Base-by-base conservation (phyloP, 1,140 invertebrate species). In the Drosophila grimshawi region DNA sequence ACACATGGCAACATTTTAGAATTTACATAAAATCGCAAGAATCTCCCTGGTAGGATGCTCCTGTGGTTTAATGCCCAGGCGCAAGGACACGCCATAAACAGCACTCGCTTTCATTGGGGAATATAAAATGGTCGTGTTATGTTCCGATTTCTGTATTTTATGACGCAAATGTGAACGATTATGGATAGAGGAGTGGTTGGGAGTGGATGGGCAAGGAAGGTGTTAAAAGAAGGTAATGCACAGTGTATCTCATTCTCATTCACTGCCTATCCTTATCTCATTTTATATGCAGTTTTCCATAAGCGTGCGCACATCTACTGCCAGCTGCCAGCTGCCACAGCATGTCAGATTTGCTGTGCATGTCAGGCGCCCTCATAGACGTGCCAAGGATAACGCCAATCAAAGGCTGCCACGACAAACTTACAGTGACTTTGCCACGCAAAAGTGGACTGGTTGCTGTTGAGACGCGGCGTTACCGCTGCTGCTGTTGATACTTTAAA, bases 361-460 rank as follows among this genome's bases (percentile, higher is more conserved):
- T 60, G 66, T 61, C 80, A 80, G 80, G 65, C 52, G 66, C 30
- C 51, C 56, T 33, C 39, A 45, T 43, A 57, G 76, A 86, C 85
- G 83, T 86, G 83, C 83, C 83, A 86, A 86, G 85, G 83, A 86
- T 89, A 89, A 86, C 68, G 83, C 45, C 76, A 80, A 19, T 33
- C 76, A 56, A 52, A 37, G 49, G 56, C 19, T 49, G 46, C 48
- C 72, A 56, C 43, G 48, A 45, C 27, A 48, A 73, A 68, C 49
- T 61, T 73, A 48, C 43, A 27, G 39, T 32, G 39, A 57, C 53
- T 46, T 46, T 5, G 10, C 41, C 7, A 3, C 8, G 27, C 10
- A n/a, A 11, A 7, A 7, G 10, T 3, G 5, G 10, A 48, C 4
- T 8, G 6, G 32, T 6, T 8, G 5, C 10, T 41, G 52, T 7